Conservation (phyloP, 1,140 invertebrate genomes). For the Hermetia illucens region DNA sequence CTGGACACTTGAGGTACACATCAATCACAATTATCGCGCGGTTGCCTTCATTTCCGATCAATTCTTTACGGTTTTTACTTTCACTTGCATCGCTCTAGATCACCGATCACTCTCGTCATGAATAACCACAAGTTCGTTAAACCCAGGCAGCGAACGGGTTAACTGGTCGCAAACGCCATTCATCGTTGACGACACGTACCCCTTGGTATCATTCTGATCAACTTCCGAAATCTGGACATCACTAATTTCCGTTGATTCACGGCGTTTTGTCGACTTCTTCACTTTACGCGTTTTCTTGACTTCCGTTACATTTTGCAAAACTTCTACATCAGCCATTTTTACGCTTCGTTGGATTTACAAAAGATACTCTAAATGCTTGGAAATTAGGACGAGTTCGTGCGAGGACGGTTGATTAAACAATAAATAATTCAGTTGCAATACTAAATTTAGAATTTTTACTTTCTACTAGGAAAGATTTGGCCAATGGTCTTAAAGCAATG, state of each 20-base stretch:
- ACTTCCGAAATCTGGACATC: conserved; percentile 71
- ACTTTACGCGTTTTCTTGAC: conserved; percentile 74
- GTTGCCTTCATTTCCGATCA: no score
- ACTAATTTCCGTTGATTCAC: conserved; percentile 54
- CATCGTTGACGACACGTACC: conserved; percentile 51
- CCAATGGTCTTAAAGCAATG: not conserved
- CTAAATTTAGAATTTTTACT: conserved; percentile 1
- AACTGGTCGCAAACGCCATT: not conserved
- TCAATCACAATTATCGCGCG: no score
- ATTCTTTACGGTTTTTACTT: no score
- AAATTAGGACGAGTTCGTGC: no score
- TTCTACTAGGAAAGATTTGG: not conserved
- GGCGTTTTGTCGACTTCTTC: conserved; percentile 69
- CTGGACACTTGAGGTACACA: no score
- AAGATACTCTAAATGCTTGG: no score
- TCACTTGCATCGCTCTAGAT: no score
- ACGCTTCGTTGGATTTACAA: conserved; percentile 4
- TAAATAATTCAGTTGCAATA: not conserved
- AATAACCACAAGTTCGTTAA: no score
- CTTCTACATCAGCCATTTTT: conserved; percentile 74
- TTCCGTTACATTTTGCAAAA: conserved; percentile 68
- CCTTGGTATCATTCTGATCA: conserved; percentile 58
- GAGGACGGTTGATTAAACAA: not conserved
- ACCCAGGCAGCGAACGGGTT: no score
- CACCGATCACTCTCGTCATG: no score